Conservation (phyloP, 2,113 vertebrate genomes). For the Hoplias malabaricus region DNA sequence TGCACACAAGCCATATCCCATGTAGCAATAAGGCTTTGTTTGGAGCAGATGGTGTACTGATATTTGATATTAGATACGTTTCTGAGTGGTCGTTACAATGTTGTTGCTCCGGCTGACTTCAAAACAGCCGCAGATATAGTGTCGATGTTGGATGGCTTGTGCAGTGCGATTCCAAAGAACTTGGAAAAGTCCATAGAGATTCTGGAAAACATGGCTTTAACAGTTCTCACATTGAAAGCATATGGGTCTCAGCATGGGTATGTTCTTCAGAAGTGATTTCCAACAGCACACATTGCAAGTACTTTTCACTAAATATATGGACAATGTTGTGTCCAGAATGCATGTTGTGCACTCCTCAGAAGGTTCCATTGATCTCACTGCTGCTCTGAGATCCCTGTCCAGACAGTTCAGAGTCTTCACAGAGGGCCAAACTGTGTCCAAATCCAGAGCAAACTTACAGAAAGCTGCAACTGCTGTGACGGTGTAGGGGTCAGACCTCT, state of each 20-base stretch:
- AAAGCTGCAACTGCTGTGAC: constrained; percentile 18
- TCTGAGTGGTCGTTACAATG: no score
- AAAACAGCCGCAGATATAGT: constrained; percentile 44
- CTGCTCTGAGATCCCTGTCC: constrained; percentile 43
- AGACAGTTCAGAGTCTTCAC: constrained; percentile 40
- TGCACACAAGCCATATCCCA: no score
- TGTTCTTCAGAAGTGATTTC: constrained; percentile 46
- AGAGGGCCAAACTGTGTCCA: constrained; percentile 42
- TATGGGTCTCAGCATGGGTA: constrained; percentile 21
- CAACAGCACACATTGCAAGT: constrained; percentile 42
- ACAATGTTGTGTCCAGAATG: not conserved
- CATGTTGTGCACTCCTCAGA: constrained; percentile 35
- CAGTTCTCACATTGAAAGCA: constrained; percentile 29
- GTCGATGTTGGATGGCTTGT: constrained; percentile 51
- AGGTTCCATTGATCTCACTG: constrained; percentile 45
- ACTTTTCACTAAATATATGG: constrained; percentile 33
- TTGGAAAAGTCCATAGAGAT: constrained; percentile 43
- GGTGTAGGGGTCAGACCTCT: constrained; percentile 19
- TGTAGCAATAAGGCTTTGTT: no score
- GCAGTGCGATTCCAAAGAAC: constrained; percentile 48
- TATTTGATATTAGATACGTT: no score
- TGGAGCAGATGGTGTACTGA: no score
- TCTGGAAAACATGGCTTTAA: constrained; percentile 15
- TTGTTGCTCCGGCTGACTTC: constrained; percentile 44
- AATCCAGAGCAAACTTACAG: constrained; percentile 26